Conservation (phyloP, 1,140 invertebrate genomes). For the Pogonus chalceus region DNA sequence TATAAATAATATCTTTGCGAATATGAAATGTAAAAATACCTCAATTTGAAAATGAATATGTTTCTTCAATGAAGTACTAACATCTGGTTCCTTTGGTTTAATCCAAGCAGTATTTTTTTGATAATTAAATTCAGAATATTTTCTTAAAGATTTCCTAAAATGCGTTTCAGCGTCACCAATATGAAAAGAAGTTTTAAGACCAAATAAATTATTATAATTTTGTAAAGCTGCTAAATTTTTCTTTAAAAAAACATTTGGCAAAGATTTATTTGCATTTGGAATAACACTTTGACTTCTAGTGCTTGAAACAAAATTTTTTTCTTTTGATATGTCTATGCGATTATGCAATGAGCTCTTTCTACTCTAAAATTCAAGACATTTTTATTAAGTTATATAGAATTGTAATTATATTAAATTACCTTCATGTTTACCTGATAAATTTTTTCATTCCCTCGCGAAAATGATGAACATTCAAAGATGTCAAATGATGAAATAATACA, state of each 20-base stretch:
- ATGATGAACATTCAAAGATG: neutral
- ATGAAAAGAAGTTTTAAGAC: conserved; percentile 11
- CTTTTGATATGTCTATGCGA: neutral
- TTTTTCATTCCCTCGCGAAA: neutral
- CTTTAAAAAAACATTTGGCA: conserved; percentile 17
- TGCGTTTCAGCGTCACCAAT: conserved; percentile 17
- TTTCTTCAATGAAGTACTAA: neutral
- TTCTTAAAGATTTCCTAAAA: conserved; percentile 20
- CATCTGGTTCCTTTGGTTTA: neutral
- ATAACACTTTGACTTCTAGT: neutral
- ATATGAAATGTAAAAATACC: conserved; percentile 11
- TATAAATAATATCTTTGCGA: no score
- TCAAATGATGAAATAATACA: neutral
- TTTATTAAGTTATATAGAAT: conserved; percentile 8
- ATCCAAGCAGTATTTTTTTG: neutral
- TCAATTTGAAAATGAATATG: conserved; percentile 15
- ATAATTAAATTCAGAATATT: conserved; percentile 16
- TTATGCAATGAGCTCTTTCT: conserved; percentile 7
- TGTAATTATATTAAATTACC: conserved; percentile 10
- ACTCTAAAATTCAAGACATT: conserved; percentile 10
- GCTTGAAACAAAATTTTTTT: conserved; percentile 8
- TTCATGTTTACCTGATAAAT: conserved; percentile 3
- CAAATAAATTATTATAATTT: conserved; percentile 17
- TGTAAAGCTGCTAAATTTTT: conserved; percentile 19
- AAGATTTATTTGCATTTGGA: conserved; percentile 14